These are phyloP conservation scores for Limnephilus marmoratus DNA, from an alignment of 2,888 invertebrate genomes.

Conservation along the genomic window DNA sequence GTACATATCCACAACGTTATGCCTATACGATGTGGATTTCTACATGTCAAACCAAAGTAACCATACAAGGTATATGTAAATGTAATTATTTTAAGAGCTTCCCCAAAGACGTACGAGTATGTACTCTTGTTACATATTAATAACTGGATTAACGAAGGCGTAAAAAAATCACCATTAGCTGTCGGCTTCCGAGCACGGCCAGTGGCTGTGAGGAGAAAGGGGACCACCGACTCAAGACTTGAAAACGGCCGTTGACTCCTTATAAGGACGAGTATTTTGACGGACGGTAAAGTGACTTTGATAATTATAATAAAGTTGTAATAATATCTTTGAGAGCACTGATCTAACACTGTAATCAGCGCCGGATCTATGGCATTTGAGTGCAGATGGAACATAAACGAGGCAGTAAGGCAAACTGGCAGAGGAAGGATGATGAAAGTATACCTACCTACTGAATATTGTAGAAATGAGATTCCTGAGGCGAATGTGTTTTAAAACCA, in stretches of 20 bases:
- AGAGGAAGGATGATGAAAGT: no score
- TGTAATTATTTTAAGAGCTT: constrained; percentile 24
- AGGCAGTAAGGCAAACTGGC: no score
- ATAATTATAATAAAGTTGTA: constrained; percentile 1
- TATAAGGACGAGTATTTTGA: constrained; percentile 48
- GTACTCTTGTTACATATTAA: neutral
- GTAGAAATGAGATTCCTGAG: no score
- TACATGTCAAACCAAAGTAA: neutral
- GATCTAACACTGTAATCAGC: neutral
- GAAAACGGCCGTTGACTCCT: constrained; percentile 20
- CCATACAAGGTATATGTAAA: constrained; percentile 7
- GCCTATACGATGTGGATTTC: neutral
- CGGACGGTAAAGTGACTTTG: neutral
- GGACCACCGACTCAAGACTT: neutral
- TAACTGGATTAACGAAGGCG: constrained; percentile 45
- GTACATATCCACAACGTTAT: neutral
- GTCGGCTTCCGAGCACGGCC: constrained; percentile 6
- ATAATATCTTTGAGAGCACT: constrained; percentile 19
- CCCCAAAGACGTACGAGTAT: neutral
- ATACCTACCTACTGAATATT: no score
- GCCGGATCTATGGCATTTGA: neutral
- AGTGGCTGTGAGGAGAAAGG: neutral
- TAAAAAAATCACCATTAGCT: constrained; percentile 43
- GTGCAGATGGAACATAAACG: neutral
- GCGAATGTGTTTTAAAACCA: no score